These are phyloP conservation scores for Mustelus asterias DNA, from an alignment of 2,113 vertebrate genomes.

Conservation along the genomic window DNA sequence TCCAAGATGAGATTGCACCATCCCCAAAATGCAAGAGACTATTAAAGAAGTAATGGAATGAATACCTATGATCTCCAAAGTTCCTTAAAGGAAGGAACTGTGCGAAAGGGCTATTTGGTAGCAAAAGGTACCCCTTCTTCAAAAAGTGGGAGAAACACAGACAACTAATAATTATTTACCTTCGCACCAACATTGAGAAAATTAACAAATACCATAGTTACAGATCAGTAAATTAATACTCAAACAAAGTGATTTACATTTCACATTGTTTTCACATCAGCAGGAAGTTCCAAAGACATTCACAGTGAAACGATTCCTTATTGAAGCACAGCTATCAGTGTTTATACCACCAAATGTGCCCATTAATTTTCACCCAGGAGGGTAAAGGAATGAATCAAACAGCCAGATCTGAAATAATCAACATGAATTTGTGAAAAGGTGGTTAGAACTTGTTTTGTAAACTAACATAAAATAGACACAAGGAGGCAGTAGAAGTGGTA, in stretches of 20 bases:
- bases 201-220: background rate
- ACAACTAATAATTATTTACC: background rate
- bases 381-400: too few species aligned
- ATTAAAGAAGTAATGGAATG: background rate
- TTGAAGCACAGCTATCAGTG: too few species aligned
- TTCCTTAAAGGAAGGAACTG: background rate
- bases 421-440: too few species aligned
- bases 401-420: too few species aligned
- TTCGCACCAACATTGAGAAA: background rate
- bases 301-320: too few species aligned
- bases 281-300: background rate
- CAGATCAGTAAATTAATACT: background rate
- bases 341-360: too few species aligned
- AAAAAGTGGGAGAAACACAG: background rate
- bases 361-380: too few species aligned
- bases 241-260: background rate
- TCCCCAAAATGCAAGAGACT: background rate
- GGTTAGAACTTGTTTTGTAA: too few species aligned
- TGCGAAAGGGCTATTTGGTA: background rate
- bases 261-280: background rate
- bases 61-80: background rate
- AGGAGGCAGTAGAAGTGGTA: too few species aligned
- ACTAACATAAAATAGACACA: too few species aligned
- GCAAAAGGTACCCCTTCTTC: background rate
- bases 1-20: background rate